Base-by-base conservation (phyloP, 2,888 invertebrate species). In the Dolichopus griseipennis region DNA sequence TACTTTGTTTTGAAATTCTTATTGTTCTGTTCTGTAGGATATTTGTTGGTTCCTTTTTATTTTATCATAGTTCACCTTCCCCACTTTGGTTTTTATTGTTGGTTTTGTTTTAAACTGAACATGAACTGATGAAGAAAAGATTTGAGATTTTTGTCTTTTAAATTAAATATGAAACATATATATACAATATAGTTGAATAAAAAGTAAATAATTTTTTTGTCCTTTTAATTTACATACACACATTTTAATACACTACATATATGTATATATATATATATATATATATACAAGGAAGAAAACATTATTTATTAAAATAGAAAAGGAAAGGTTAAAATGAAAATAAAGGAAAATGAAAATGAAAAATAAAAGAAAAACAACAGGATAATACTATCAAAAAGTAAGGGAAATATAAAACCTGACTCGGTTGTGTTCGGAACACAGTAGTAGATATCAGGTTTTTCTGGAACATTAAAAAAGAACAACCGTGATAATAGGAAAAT, bases 401-500 rank as follows among this genome's bases (percentile, higher is more conserved):
- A 27, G 5, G 27, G 27, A 27, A 27, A 5, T 27, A 27, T 27
- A 27, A 27, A 27, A 27, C 27, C 41, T 9, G 41, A 52, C 8
- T 52, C 9, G 52, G 15, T 52, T 52, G 18, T 52, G 18, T 18
- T 52, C 52, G 52, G 27, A 27, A 52, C 18, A 52, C 18, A 52
- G n/a, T 18, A n/a, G n/a, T n/a, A n/a, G n/a, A n/a, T n/a, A 52
- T 52, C 15, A 18, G 18, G 18, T 18, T 52, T 52, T 52, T 52
- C 18, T 52, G 52, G 52, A 15, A 52, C 52, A 52, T 52, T 52
- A 18, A 52, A n/a, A 9, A 52, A 52, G 52, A 52, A 52, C 52
- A 52, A 52, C 18, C 52, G 52, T 52, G 52, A 52, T 52, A 52
- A 52, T 52, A 52, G 52, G 52, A 52, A 52, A 52, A 52, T 52